Conservation (phyloP, 2,113 vertebrate genomes). For the Hoplias malabaricus region DNA sequence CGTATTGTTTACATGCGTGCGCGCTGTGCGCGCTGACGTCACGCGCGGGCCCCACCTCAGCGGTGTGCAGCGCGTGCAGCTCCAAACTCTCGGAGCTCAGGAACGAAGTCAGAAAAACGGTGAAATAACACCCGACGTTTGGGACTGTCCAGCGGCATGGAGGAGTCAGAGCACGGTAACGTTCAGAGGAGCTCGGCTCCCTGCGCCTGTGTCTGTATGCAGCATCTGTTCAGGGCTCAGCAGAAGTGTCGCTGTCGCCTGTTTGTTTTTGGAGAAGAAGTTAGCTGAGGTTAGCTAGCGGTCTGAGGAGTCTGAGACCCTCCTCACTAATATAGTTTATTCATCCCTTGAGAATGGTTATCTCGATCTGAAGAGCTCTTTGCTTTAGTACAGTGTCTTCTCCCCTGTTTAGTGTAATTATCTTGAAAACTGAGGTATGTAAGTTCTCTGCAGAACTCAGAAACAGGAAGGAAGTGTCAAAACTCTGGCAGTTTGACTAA, state of each 20-base stretch:
- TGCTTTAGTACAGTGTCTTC: too few species aligned
- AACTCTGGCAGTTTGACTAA: background rate
- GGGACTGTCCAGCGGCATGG: conserved; percentile 60
- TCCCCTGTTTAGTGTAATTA: too few species aligned
- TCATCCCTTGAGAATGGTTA: background rate
- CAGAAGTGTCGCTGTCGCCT: background rate
- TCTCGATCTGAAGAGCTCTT: background rate
- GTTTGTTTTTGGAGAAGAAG: conserved; percentile 45
- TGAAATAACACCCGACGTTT: conserved; percentile 34
- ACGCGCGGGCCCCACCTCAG: conserved; percentile 62
- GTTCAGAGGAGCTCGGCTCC: background rate
- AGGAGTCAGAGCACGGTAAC: conserved; percentile 70
- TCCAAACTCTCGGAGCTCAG: conserved; percentile 48
- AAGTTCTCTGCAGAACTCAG: background rate
- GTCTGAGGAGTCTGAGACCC: background rate
- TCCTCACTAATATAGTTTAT: background rate
- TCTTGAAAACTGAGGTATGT: too few species aligned
- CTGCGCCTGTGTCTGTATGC: background rate
- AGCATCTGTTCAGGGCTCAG: background rate
- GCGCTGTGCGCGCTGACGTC: conserved; percentile 65
- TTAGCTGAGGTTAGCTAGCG: conserved; percentile 49
- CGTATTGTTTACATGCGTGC: conserved; percentile 68
- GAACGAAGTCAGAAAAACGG: conserved; percentile 42
- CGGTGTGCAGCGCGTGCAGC: conserved; percentile 62
- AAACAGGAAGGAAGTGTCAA: conserved; percentile 21